phyloP scores from a whole-genome alignment of 2,113 vertebrate species.

The Tiliqua scincoides region DNA sequence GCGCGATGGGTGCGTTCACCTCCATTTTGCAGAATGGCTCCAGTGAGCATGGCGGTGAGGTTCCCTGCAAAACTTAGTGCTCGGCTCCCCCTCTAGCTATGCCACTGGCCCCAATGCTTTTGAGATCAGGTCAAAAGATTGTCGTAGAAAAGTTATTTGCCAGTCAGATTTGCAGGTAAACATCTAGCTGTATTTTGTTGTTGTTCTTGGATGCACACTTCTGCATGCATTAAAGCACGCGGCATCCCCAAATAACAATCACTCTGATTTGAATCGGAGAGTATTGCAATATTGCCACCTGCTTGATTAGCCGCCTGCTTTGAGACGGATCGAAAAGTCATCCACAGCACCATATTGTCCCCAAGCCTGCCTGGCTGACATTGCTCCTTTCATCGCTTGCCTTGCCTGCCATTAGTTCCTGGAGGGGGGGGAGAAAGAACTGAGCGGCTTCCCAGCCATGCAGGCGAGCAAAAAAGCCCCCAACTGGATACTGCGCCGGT shows the following conservation, averaged over 20 bases:
- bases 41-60: too few species aligned
- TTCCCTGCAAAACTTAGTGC: too few species aligned
- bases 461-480: constrained; percentile 84
- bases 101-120: not conserved
- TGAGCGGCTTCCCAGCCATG: constrained; percentile 77
- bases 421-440: constrained; percentile 75
- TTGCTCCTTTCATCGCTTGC: constrained; percentile 79
- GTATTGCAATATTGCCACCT: constrained; percentile 70
- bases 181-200: not conserved
- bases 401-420: constrained; percentile 79
- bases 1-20: too few species aligned
- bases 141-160: constrained; percentile 13
- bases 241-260: constrained; percentile 56
- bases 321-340: constrained; percentile 74
- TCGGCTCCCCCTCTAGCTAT: too few species aligned
- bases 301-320: constrained; percentile 73
- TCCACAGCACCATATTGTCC: constrained; percentile 77
- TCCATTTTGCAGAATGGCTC: too few species aligned
- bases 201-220: constrained; percentile 12
- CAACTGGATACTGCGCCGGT: constrained; percentile 85
- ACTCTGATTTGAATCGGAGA: constrained; percentile 70
- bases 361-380: constrained; percentile 79
- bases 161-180: constrained; percentile 17
- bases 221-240: not conserved
- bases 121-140: not conserved